Percentiles rank a stretch among this genome's conserved stretches.
phyloP scores from a whole-genome alignment of 1,140 invertebrate genomes.

The Eulimnadia texana region DNA sequence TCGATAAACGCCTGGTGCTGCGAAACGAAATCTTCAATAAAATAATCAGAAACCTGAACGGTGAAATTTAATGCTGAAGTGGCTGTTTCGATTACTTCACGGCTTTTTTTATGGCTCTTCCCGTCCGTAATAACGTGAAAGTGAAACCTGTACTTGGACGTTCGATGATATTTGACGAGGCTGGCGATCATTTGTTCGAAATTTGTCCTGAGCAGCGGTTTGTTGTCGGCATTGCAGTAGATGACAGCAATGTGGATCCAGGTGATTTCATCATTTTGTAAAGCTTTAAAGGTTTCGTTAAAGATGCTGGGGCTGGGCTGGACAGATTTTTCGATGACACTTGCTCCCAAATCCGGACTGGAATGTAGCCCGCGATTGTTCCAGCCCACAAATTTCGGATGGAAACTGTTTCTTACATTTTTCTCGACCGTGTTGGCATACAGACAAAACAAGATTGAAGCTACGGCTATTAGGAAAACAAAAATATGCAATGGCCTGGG shows the following conservation, averaged over 20 bases:
- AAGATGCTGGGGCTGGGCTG: neutral
- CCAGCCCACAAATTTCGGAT: neutral
- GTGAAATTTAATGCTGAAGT: slow-evolving; percentile 29
- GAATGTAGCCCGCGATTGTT: neutral
- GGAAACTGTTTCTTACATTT: slow-evolving; percentile 2
- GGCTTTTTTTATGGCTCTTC: slow-evolving; percentile 43
- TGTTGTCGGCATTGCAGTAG: slow-evolving; percentile 2
- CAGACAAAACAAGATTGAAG: neutral
- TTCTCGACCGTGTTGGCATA: neutral
- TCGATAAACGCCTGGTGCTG: slow-evolving; percentile 47
- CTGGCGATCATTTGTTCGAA: slow-evolving; percentile 1
- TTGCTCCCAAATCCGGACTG: too few relatives aligned
- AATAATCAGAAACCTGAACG: slow-evolving; percentile 41
- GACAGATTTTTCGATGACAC: too few relatives aligned
- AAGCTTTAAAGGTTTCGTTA: neutral
- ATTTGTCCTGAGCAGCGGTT: neutral
- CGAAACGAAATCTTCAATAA: slow-evolving; percentile 43
- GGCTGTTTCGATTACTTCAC: slow-evolving; percentile 35
- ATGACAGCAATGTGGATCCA: slow-evolving; percentile 8
- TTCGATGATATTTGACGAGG: neutral
- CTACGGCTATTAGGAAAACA: neutral
- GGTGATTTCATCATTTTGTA: neutral
- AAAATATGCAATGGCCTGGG: slow-evolving; percentile 9
- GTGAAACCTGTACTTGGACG: neutral
- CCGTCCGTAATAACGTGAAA: slow-evolving; percentile 53